phyloP scores from a whole-genome alignment of 2,888 invertebrate genomes.

The Nephrocerus scutellatus region DNA sequence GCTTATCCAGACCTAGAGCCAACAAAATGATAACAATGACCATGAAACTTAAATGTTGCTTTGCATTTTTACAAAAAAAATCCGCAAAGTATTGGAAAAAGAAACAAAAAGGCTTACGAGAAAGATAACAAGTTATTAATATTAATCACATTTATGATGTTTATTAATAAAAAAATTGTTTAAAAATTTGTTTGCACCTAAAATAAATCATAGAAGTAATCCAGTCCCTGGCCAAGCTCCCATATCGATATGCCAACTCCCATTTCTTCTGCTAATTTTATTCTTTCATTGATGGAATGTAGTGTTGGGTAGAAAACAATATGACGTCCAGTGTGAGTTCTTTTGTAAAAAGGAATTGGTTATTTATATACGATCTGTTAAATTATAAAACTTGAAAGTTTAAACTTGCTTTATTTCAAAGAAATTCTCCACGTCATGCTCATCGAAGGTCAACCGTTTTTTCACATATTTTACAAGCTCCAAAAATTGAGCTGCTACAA shows the following conservation, averaged over 20 bases:
- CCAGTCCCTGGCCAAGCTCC: slow-evolving; percentile 94
- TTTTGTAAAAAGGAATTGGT: slow-evolving; percentile 44
- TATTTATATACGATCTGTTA: slow-evolving; percentile 10
- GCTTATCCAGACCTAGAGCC: too few species aligned
- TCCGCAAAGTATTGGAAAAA: too few species aligned
- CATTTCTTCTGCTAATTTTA: slow-evolving; percentile 70
- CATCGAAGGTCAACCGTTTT: slow-evolving; percentile 70
- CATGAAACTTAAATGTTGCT: too few species aligned
- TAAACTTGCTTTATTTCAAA: slow-evolving; percentile 71
- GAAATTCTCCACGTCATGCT: slow-evolving; percentile 73
- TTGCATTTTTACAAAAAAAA: too few species aligned
- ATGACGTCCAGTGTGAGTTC: slow-evolving; percentile 62
- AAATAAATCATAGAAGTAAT: slow-evolving; percentile 88
- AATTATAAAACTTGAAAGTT: background rate
- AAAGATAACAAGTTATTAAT: too few species aligned
- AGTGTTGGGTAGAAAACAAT: slow-evolving; percentile 84
- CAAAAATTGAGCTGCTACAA: slow-evolving; percentile 72
- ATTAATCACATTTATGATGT: too few species aligned
- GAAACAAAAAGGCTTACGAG: too few species aligned
- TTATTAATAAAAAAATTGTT: too few species aligned
- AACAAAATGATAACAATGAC: too few species aligned
- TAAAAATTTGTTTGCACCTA: slow-evolving; percentile 45
- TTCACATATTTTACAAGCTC: slow-evolving; percentile 67
- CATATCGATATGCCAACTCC: slow-evolving; percentile 85
- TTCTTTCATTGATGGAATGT: slow-evolving; percentile 71